Base-by-base conservation (phyloP, 2,888 invertebrate species). In the Nyleta sp. region DNA sequence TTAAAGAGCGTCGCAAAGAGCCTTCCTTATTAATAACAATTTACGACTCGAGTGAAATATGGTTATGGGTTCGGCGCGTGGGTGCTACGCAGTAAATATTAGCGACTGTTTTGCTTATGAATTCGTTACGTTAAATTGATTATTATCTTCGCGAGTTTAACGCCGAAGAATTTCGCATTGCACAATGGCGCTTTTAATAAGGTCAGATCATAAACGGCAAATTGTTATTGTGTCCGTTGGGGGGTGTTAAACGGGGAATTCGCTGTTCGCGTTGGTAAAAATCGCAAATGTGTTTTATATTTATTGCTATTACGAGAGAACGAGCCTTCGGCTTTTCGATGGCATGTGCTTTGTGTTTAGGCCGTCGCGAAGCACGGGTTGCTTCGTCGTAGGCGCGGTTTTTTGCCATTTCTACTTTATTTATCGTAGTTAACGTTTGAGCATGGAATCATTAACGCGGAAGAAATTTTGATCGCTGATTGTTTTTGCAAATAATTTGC, bases 121-220 rank as follows among this genome's bases (percentile, higher is more conserved):
- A 52, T 40, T 64, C 24, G 52, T 50, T 52, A 52, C 31, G 40
- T 42, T 42, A 24, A 52, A 50, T 62, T 31, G 62, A 50, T 62
- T 48, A 35, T 48, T 17, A 22, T 24, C 8, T 6, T 28, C 28
- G 28, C n/a, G n/a, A n/a, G n/a, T n/a, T n/a, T n/a, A n/a, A 7
- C 28, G 28, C 5, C 7, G 7, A 18, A 20, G 33, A 60, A 60
- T 46, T 13, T 20, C 13, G 10, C 4, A 20, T 44, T 59, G 44
- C 24, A 38, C 38, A 48, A 62, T 48, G 20, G 15, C 8, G 6
- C 11, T 7, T 52, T 42, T 65, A 52, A 52, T 65, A 42, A 65
- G 64, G 42, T 53, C 42, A 52, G 50, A 24, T 62, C 22, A 38
- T 50, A 50, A 50, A 38, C 17, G 17, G 44, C 24, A 18, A 28